Conservation (phyloP, 2,797 vertebrate genomes). For the Sciurus carolinensis region DNA sequence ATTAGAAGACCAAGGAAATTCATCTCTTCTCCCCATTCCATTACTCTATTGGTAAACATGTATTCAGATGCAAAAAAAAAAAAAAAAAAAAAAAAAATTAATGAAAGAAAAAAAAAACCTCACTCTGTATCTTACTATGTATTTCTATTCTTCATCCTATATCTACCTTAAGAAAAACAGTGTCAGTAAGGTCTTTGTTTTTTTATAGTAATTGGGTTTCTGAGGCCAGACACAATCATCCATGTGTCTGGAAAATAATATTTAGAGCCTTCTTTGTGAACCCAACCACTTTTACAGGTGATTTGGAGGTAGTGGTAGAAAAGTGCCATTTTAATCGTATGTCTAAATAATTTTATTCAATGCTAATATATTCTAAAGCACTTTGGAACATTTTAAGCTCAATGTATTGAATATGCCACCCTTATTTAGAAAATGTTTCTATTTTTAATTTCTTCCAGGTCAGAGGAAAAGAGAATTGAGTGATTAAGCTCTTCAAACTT, state of each 20-base stretch:
- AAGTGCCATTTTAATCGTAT: not conserved
- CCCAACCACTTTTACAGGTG: not conserved
- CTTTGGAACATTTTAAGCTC: not conserved
- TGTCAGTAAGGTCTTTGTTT: not conserved
- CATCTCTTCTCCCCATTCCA: not conserved
- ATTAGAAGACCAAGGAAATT: not conserved
- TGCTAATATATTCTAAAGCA: not conserved
- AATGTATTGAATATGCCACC: not conserved
- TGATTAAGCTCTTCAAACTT: not conserved
- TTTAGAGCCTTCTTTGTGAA: not conserved
- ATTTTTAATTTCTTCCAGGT: not conserved
- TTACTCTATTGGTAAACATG: not conserved
- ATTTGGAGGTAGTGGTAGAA: not conserved
- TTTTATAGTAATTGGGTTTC: not conserved
- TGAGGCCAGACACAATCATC: not conserved
- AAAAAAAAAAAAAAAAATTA: too few relatives aligned
- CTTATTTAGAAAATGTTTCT: not conserved
- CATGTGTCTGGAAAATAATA: not conserved
- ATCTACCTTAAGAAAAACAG: not conserved
- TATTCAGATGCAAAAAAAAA: not conserved
- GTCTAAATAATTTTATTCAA: not conserved
- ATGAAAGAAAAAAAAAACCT: not conserved
- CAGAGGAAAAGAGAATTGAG: not conserved
- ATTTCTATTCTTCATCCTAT: not conserved
- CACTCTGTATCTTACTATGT: not conserved